These are phyloP conservation scores for Carassius gibelio DNA, from an alignment of 2,113 vertebrate species.

Conservation along the genomic window DNA sequence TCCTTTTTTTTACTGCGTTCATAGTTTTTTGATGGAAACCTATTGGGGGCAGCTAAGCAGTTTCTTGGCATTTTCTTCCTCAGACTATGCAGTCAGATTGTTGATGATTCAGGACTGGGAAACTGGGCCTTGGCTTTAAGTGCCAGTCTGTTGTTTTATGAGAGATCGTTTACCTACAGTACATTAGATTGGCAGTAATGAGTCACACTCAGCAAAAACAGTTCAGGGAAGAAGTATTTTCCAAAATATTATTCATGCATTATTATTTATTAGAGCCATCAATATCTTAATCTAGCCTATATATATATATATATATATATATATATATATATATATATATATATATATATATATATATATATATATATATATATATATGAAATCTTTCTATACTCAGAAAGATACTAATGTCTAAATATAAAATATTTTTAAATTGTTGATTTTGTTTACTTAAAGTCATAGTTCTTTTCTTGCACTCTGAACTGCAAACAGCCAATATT, in stretches of 20 bases:
- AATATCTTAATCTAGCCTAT: not conserved
- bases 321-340: too few relatives aligned
- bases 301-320: too few relatives aligned
- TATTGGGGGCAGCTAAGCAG: conserved; percentile 42
- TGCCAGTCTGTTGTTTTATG: conserved; percentile 5
- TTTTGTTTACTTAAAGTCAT: not conserved
- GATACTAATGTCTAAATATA: not conserved
- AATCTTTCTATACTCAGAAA: too few relatives aligned
- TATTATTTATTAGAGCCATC: not conserved
- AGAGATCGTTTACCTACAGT: conserved; percentile 41
- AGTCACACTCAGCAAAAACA: conserved; percentile 32
- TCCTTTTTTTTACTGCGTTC: conserved; percentile 53
- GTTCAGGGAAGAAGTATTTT: not conserved
- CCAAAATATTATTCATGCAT: conserved; percentile 22
- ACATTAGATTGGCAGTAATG: conserved; percentile 46
- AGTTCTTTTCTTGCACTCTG: not conserved
- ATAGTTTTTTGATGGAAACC: conserved; percentile 50
- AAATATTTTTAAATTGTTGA: not conserved
- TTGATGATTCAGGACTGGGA: conserved; percentile 49
- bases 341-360: too few relatives aligned
- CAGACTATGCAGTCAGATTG: conserved; percentile 13
- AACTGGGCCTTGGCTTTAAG: conserved; percentile 26
- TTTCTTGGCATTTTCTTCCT: conserved; percentile 44
- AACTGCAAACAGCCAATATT: not conserved
- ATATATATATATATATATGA: too few relatives aligned